A percentile compares a stretch with the other conserved stretches of the same genome.
Evolutionary conservation across 2,797 vertebrate genomes (phyloP).

Genomic region (Gymnocypris eckloni): DNA sequence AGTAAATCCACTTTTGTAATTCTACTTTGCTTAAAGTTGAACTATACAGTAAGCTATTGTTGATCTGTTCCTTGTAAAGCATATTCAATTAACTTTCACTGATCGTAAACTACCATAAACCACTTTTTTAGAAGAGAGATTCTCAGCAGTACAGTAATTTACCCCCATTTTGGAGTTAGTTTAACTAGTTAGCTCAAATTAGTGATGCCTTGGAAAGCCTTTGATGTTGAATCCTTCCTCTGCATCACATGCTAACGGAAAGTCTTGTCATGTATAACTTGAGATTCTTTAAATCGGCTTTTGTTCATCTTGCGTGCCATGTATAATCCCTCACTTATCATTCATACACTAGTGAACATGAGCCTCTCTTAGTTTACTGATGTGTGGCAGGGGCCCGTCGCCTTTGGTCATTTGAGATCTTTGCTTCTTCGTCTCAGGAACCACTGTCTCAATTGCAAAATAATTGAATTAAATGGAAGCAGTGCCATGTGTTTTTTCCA

Average conservation of each 20-base stretch:
- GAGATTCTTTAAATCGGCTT: slow-evolving; percentile 37
- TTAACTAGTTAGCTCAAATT: neutral
- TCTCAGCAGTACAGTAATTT: neutral
- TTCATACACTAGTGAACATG: slow-evolving; percentile 25
- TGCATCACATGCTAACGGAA: slow-evolving; percentile 44
- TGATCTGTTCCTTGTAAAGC: neutral
- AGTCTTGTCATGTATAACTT: slow-evolving; percentile 34
- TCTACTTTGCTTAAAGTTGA: neutral
- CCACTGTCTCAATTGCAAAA: slow-evolving; percentile 63
- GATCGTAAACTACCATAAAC: neutral
- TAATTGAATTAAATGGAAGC: slow-evolving; percentile 76
- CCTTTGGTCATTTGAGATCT: slow-evolving; percentile 60
- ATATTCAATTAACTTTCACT: neutral
- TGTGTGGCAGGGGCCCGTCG: slow-evolving; percentile 3
- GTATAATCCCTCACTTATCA: slow-evolving; percentile 27
- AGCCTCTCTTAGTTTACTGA: slow-evolving; percentile 27
- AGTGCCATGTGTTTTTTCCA: slow-evolving; percentile 74
- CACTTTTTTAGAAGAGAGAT: neutral
- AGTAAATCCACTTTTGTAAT: neutral
- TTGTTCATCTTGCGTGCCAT: slow-evolving; percentile 16
- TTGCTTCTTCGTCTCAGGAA: slow-evolving; percentile 59
- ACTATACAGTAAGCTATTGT: neutral
- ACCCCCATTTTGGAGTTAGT: slow-evolving; percentile 1
- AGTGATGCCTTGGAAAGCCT: slow-evolving; percentile 17
- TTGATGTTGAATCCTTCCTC: slow-evolving; percentile 33